Conservation (phyloP, 2,888 invertebrate species). For the Elysia crispata region DNA sequence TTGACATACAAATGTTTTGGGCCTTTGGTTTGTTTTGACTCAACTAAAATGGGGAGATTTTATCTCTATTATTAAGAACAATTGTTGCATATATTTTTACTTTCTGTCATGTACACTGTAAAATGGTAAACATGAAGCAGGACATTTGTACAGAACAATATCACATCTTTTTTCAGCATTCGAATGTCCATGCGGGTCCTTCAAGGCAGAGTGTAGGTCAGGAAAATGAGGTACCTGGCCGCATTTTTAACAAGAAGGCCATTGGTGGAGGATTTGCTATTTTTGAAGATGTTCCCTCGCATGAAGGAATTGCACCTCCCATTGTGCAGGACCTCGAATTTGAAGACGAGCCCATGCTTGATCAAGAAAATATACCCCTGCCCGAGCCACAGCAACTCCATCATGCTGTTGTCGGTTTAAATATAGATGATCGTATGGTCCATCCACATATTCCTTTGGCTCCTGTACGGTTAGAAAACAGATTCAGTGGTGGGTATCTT, state of each 20-base stretch:
- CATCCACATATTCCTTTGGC: not conserved
- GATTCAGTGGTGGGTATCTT: too few species aligned
- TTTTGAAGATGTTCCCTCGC: conserved; percentile 39
- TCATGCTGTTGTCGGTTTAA: conserved; percentile 31
- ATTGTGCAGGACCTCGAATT: not conserved
- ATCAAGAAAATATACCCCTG: conserved; percentile 38
- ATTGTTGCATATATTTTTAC: too few species aligned
- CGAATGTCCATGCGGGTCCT: conserved; percentile 6
- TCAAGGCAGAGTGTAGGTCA: conserved; percentile 27
- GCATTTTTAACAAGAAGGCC: not conserved
- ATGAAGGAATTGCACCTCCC: not conserved
- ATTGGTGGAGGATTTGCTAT: conserved; percentile 16
- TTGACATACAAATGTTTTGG: not conserved
- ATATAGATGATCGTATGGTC: not conserved
- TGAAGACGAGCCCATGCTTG: conserved; percentile 40
- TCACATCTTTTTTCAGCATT: conserved; percentile 14
- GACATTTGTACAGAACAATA: not conserved
- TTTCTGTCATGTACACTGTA: too few species aligned
- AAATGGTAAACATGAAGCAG: too few species aligned
- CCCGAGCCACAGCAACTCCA: not conserved
- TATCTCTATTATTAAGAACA: too few species aligned
- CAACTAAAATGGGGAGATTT: too few species aligned
- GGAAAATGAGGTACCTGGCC: conserved; percentile 32
- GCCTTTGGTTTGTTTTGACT: too few species aligned
- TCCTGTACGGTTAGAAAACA: too few species aligned